A percentile compares a stretch with the other conserved stretches of the same genome.
Evolutionary conservation across 2,888 invertebrate species (phyloP).

Genomic region (Netelia inedita): DNA sequence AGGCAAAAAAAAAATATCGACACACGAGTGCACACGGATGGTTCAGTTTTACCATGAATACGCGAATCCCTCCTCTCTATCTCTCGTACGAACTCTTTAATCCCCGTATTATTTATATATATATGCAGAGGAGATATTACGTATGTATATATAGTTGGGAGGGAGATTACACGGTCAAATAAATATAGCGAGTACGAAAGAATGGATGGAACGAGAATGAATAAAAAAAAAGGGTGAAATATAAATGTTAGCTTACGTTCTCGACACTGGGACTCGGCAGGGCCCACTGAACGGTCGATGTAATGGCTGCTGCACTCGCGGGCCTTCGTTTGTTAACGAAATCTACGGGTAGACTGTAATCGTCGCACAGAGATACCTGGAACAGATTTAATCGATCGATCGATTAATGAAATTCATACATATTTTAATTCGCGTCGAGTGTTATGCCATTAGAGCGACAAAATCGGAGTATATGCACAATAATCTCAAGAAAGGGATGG

Average conservation of each 20-base stretch:
- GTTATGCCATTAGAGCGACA: background rate
- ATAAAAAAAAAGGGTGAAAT: background rate
- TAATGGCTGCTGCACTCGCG: slow-evolving; percentile 86
- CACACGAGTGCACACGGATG: slow-evolving; percentile 6
- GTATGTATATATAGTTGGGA: slow-evolving; percentile 7
- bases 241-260: slow-evolving; percentile 83
- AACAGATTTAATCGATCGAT: slow-evolving; percentile 79
- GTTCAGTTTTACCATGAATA: slow-evolving; percentile 26
- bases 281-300: slow-evolving; percentile 88
- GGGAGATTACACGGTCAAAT: slow-evolving; percentile 50
- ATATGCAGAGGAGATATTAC: background rate
- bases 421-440: too few species aligned
- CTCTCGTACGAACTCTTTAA: slow-evolving; percentile 33
- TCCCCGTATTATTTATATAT: slow-evolving; percentile 18
- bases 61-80: slow-evolving; percentile 1
- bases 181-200: slow-evolving; percentile 27
- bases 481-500: background rate
- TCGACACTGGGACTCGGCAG: slow-evolving; percentile 86
- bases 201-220: background rate
- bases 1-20: slow-evolving; percentile 49
- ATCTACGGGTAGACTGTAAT: slow-evolving; percentile 94
- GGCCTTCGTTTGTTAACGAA: slow-evolving; percentile 91
- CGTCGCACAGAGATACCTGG: slow-evolving; percentile 94
- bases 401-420: background rate
- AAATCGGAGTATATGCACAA: background rate